phyloP scores from a whole-genome alignment of 2,888 invertebrate species.

The Pedicia rivosa region DNA sequence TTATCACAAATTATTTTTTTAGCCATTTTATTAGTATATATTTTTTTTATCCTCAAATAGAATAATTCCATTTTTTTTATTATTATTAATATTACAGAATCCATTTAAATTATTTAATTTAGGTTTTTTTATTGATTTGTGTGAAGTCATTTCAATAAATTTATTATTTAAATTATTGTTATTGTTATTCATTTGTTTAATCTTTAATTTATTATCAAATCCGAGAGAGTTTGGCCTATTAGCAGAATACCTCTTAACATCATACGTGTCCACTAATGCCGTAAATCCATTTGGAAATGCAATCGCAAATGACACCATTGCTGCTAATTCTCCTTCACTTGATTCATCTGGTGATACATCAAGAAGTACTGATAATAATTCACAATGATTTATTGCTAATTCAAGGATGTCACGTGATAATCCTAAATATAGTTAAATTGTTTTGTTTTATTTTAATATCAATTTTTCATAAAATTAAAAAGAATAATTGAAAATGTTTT shows the following conservation, averaged over 20 bases:
- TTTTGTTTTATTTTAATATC: slow-evolving; percentile 6
- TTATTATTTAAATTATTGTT: slow-evolving; percentile 5
- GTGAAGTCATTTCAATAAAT: neutral
- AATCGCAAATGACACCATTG: slow-evolving; percentile 83
- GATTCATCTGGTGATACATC: slow-evolving; percentile 72
- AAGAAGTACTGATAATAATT: slow-evolving; percentile 49
- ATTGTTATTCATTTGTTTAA: too few relatives aligned
- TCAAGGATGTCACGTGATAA: slow-evolving; percentile 46
- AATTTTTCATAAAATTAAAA: slow-evolving; percentile 1
- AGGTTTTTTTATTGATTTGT: too few relatives aligned
- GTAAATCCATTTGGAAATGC: slow-evolving; percentile 93
- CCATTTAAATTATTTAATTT: too few relatives aligned
- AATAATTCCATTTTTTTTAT: too few relatives aligned
- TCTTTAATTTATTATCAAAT: slow-evolving; percentile 5
- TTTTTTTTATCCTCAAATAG: too few relatives aligned
- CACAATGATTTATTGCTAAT: slow-evolving; percentile 52
- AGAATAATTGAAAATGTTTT: too few relatives aligned
- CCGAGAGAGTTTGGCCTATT: slow-evolving; percentile 24
- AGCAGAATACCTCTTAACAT: slow-evolving; percentile 84
- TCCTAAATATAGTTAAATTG: slow-evolving; percentile 21
- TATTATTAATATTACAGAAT: too few relatives aligned
- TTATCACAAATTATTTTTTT: too few relatives aligned
- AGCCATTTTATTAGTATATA: too few relatives aligned
- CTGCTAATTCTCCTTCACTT: slow-evolving; percentile 87
- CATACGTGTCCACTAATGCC: slow-evolving; percentile 97